Evolutionary conservation across 2,888 invertebrate species (phyloP), one percentile per base, ranked within the genome.

Genomic region (Dysmachus trigonus): DNA sequence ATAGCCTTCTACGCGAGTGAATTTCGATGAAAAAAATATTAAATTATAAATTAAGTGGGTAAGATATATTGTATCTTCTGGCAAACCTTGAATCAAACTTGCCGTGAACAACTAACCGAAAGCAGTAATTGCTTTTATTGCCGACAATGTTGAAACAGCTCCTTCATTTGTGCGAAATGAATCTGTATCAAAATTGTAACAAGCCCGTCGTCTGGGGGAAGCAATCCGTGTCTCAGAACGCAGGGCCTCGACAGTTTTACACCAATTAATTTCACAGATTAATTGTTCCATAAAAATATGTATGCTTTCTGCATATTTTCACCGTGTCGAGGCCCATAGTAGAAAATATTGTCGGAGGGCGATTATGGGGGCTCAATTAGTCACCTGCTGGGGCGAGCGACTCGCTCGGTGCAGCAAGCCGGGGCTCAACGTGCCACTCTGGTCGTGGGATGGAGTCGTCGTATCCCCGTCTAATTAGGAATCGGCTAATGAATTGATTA

Each of bases 401-500:
- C 8, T 62, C 27, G 10, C 27, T 27, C 3, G 62, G n/a, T 47
- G 47, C 47, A 47, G 47, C 1, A n/a, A 47, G 47, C 18, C 62
- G 22, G 22, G 22, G 22, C 62, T 5, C 62, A 22, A 7, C 27
- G 27, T 62, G 62, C 62, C 22, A 7, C 27, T n/a, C n/a, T 62
- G 8, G 10, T 10, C 22, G 62, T 62, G 62, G 62, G 62, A 62
- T 62, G 22, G 8, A 62, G 27, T 62, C 62, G 62, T 22, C 62
- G 62, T 62, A 62, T 62, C 62, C 51, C 62, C 10, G 27, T 73
- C 73, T 73, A 73, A 73, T 73, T 73, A 73, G 62, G 62, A 62
- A 73, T 33, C 73, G 33, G 73, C 33, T 27, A 82, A 62, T 71
- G 71, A 82, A 82, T 62, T 62, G 31, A 82, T 35, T 82, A 62